phyloP scores from a whole-genome alignment of 2,888 invertebrate genomes.

The Ariolimax columbianus region DNA sequence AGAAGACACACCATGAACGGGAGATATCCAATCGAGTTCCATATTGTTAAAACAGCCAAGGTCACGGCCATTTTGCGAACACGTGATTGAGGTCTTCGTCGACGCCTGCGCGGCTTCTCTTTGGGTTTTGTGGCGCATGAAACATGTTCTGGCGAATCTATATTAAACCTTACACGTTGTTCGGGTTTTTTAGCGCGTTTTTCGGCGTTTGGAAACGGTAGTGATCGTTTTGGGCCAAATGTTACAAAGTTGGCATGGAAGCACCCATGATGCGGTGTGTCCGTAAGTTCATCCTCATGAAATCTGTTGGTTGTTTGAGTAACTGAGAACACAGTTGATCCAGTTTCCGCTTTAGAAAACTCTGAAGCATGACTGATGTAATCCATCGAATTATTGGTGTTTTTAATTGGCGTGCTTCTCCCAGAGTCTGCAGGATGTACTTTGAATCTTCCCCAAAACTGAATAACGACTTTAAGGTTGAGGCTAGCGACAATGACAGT shows the following conservation, averaged over 20 bases:
- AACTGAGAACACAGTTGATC: background rate
- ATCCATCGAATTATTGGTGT: background rate
- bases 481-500: background rate
- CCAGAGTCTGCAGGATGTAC: background rate
- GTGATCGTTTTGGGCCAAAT: background rate
- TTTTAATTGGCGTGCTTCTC: background rate
- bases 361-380: background rate
- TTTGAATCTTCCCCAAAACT: constrained; percentile 10
- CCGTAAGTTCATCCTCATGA: background rate
- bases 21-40: constrained; percentile 29
- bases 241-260: background rate
- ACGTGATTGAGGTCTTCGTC: background rate
- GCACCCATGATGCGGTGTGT: background rate
- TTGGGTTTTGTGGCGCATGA: background rate
- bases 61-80: constrained; percentile 26
- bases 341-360: background rate
- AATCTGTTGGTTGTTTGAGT: background rate
- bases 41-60: constrained; percentile 6
- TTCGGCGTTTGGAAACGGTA: background rate
- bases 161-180: background rate
- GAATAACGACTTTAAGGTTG: constrained; percentile 3
- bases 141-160: background rate
- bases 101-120: background rate
- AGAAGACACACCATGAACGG: constrained; percentile 27
- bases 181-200: background rate